Evolutionary conservation across 1,140 invertebrate genomes (phyloP), one percentile per base, ranked within the genome.

Genomic region (Heterodera carotae): DNA sequence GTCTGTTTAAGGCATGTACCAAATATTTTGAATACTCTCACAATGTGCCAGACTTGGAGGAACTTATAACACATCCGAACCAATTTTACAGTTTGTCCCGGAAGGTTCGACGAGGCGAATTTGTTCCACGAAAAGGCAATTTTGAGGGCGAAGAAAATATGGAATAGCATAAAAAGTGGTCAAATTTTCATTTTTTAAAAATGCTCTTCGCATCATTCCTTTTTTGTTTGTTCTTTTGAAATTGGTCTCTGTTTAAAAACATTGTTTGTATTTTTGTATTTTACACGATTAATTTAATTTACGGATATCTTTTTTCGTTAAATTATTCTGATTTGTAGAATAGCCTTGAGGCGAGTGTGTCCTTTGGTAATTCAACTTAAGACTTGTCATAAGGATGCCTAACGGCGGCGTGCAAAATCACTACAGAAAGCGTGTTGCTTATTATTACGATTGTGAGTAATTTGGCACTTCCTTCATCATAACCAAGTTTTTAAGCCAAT

Each of bases 391-490:
- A 5, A 53, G 64, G 25, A 74, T 74, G 72, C 56, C 72, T n/a
- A 36, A 29, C 12, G 12, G n/a, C 22, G 62, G 56, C 12, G 72
- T 74, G 15, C 72, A 74, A 25, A 36, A 74, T 31, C 72, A 56
- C 36, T 74, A 74, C 56, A 56, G 72, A 25, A 74, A 74, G 39
- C 43, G 72, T 31, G 72, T 98, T 75, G 97, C 95, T 89, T 98
- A 98, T 90, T 98, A 98, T 89, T 98, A 98, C 87, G 96, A 98
- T 88, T 96, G 95, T 97, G 91, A 94, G 94, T 94, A n/a, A n/a
- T n/a, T n/a, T n/a, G n/a, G n/a, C n/a, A n/a, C n/a, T n/a, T n/a
- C n/a, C 15, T 75, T n/a, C n/a, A 5, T n/a, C 18, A 33, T 72
- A 18, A 15, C 18, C 60, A 70, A 36, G 5, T 33, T 72, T 39